Conservation (phyloP, 2,113 vertebrate species). For the Sisor rabdophorus region DNA sequence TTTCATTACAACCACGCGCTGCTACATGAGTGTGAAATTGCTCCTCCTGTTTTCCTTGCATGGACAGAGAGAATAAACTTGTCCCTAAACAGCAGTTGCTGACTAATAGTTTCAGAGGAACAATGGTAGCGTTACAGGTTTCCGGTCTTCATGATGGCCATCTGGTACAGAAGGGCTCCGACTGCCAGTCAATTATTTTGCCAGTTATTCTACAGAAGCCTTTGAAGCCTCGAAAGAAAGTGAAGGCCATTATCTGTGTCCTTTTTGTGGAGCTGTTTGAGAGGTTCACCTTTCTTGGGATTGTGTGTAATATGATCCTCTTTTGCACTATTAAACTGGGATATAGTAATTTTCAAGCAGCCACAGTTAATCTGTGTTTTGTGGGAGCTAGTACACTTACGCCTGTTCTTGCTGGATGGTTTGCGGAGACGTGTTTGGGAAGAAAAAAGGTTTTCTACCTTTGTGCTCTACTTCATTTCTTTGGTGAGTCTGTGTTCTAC, state of each 20-base stretch:
- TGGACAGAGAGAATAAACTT: neutral
- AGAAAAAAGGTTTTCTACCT: slow-evolving; percentile 77
- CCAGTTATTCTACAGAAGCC: neutral
- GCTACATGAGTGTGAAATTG: slow-evolving; percentile 55
- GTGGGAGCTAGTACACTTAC: slow-evolving; percentile 76
- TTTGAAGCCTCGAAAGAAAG: slow-evolving; percentile 62
- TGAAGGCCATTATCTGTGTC: slow-evolving; percentile 75
- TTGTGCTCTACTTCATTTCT: slow-evolving; percentile 82
- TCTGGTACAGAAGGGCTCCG: slow-evolving; percentile 19
- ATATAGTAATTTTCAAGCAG: slow-evolving; percentile 78
- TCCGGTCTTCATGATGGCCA: slow-evolving; percentile 44
- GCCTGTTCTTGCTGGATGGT: slow-evolving; percentile 75
- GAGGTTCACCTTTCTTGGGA: slow-evolving; percentile 85
- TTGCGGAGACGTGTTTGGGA: slow-evolving; percentile 73
- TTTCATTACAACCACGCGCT: slow-evolving; percentile 30
- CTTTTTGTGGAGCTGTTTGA: slow-evolving; percentile 86
- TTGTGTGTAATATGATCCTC: slow-evolving; percentile 88
- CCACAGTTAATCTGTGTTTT: slow-evolving; percentile 83
- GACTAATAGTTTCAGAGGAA: slow-evolving; percentile 28
- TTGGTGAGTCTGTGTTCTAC: slow-evolving; percentile 71
- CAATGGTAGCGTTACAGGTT: slow-evolving; percentile 58
- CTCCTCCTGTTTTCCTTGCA: slow-evolving; percentile 38
- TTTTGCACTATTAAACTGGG: slow-evolving; percentile 84
- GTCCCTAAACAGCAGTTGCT: slow-evolving; percentile 26
- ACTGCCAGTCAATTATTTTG: slow-evolving; percentile 21